Percentiles rank a stretch among this genome's conserved stretches.
Conservation (phyloP, 2,113 vertebrate species). For the Gila orcuttii region DNA sequence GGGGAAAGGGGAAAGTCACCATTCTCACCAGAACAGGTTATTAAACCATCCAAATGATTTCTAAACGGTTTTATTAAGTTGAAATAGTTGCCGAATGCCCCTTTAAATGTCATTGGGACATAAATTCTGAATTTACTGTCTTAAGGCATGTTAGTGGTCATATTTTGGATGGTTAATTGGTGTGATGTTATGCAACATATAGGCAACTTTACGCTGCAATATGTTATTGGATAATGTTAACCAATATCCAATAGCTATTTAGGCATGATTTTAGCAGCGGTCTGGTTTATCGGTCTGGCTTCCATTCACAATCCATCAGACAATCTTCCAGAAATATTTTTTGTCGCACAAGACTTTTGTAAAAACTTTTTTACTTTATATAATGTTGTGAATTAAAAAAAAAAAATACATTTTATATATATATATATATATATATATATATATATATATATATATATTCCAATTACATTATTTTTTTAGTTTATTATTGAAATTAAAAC, state of each 20-base stretch:
- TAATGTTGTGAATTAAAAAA: no score
- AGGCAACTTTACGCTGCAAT: not conserved
- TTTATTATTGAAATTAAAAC: not conserved
- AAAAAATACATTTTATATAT: no score
- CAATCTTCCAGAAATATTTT: not conserved
- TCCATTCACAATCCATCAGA: not conserved
- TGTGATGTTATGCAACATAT: not conserved
- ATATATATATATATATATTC: no score
- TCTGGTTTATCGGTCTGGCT: not conserved
- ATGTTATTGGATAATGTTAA: not conserved
- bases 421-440: not conserved
- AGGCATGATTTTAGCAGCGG: not conserved
- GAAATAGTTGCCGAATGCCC: no score
- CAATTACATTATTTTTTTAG: not conserved
- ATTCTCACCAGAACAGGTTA: no score
- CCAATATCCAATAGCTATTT: not conserved
- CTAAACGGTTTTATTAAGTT: no score
- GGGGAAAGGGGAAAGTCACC: no score
- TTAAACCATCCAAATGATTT: no score
- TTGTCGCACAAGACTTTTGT: not conserved
- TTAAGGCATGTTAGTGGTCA: no score
- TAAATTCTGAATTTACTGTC: not conserved
- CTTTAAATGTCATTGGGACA: not conserved
- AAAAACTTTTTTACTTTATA: not conserved
- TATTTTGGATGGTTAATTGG: no score